Percentiles rank a stretch among this genome's conserved stretches.
phyloP scores from a whole-genome alignment of 1,140 invertebrate species.

The Caenorhabditis latens region DNA sequence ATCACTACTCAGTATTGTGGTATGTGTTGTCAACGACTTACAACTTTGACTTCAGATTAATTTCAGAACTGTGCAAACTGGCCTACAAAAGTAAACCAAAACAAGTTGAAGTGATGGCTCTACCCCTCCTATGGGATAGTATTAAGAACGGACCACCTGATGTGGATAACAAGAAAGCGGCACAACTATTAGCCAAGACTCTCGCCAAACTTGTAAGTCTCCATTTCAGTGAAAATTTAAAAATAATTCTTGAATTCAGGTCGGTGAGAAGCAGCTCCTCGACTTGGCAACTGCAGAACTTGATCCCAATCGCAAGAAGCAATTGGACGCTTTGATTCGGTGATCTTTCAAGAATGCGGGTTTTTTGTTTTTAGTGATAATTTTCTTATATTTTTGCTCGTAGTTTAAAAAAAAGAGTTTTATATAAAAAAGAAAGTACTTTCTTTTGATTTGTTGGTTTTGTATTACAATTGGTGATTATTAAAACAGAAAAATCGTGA shows the following conservation, averaged over 20 bases:
- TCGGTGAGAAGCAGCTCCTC: constrained; percentile 39
- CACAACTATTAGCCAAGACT: background rate
- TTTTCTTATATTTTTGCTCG: background rate
- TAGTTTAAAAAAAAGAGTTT: too few species aligned
- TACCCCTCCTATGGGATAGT: constrained; percentile 54
- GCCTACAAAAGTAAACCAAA: constrained; percentile 57
- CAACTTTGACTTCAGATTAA: background rate
- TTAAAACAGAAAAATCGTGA: background rate
- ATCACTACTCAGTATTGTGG: constrained; percentile 52
- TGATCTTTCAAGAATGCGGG: background rate
- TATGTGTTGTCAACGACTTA: background rate
- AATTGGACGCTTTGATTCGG: constrained; percentile 50
- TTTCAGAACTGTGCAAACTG: constrained; percentile 56
- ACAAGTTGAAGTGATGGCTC: constrained; percentile 62
- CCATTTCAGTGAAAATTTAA: background rate
- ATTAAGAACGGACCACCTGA: constrained; percentile 43
- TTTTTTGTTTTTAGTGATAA: constrained; percentile 20
- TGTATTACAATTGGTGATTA: background rate
- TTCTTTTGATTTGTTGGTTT: background rate
- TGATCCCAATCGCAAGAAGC: constrained; percentile 55
- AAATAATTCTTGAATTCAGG: constrained; percentile 17
- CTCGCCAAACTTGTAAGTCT: constrained; percentile 27
- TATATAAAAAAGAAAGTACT: too few species aligned
- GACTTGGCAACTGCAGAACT: constrained; percentile 55
- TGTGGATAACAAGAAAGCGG: constrained; percentile 53